phyloP scores from a whole-genome alignment of 2,113 vertebrate species.

The Phodopus roborovskii region DNA sequence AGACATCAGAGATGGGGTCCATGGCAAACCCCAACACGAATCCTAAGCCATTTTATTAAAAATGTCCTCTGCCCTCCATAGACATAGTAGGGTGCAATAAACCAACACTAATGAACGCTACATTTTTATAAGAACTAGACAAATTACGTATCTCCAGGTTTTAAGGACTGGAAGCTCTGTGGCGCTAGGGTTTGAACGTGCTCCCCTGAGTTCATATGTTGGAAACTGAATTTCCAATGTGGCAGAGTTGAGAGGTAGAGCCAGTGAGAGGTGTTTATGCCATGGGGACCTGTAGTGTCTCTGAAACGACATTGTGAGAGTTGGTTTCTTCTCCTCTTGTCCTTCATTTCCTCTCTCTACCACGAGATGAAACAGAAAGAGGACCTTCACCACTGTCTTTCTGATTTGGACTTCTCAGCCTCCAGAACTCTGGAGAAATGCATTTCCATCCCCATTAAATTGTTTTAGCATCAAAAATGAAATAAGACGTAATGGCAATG shows the following conservation, averaged over 20 bases:
- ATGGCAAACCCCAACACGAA: background rate
- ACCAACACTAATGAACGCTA: background rate
- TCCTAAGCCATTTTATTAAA: background rate
- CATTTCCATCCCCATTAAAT: background rate
- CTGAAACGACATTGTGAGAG: background rate
- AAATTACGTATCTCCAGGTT: background rate
- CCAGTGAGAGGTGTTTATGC: rapidly evolving
- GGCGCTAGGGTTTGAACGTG: background rate
- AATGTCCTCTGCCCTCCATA: background rate
- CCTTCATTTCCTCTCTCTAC: background rate
- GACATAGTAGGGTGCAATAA: background rate
- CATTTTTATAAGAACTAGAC: background rate
- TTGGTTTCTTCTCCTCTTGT: background rate
- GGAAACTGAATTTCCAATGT: background rate
- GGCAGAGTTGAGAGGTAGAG: no score
- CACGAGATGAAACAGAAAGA: background rate
- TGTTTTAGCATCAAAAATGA: background rate
- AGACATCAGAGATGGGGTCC: no score
- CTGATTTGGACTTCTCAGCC: background rate
- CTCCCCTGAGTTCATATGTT: background rate
- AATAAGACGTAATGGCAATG: background rate
- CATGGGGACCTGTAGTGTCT: background rate
- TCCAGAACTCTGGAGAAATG: background rate
- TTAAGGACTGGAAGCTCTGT: background rate
- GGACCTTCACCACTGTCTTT: background rate